These are phyloP conservation scores for Microtus obscurus DNA, from an alignment of 2,797 vertebrate species.

Conservation along the genomic window DNA sequence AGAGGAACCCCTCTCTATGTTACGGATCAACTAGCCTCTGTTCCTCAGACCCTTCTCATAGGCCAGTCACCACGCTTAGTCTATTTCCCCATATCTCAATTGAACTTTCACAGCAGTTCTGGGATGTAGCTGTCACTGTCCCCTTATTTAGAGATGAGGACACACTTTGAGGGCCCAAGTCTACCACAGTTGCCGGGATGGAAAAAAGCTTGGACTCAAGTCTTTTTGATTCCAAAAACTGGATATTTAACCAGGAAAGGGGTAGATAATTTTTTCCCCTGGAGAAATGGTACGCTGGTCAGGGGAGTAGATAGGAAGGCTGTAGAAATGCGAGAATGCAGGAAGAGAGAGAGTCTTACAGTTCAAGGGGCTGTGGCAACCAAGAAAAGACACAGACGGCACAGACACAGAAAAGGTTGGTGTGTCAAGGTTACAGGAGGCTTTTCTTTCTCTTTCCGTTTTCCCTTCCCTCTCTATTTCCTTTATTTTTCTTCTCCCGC, in stretches of 20 bases:
- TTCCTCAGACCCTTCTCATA: background rate
- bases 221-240: background rate
- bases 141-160: background rate
- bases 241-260: background rate
- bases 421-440: background rate
- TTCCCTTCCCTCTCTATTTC: background rate
- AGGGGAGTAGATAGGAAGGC: background rate
- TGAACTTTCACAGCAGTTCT: background rate
- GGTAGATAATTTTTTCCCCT: background rate
- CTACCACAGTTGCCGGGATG: background rate
- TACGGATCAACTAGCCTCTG: background rate
- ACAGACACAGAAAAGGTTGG: background rate
- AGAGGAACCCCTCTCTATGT: background rate
- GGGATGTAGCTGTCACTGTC: background rate
- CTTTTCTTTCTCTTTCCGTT: background rate
- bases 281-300: background rate
- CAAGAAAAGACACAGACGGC: background rate
- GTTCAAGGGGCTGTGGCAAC: background rate
- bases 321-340: accelerated
- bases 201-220: background rate
- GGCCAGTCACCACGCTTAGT: background rate
- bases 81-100: background rate
- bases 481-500: background rate
- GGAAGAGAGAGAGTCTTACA: background rate
- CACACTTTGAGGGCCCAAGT: background rate